Conservation (phyloP, 2,888 invertebrate species). For the Cheilosia soror region DNA sequence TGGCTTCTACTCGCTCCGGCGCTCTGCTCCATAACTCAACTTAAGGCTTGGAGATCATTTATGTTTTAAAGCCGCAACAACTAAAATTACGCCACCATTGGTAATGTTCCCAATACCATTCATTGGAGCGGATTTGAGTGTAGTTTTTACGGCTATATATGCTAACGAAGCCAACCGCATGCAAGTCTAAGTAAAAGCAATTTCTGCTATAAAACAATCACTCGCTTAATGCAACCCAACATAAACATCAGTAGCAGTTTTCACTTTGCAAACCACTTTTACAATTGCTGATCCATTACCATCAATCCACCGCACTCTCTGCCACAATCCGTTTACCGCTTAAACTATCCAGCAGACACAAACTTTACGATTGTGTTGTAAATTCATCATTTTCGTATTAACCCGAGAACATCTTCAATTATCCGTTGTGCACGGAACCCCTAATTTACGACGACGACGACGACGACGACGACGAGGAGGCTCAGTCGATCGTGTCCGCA, state of each 20-base stretch:
- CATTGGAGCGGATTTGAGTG: too few relatives aligned
- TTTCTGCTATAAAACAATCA: slow-evolving; percentile 27
- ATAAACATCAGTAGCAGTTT: slow-evolving; percentile 38
- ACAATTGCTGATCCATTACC: slow-evolving; percentile 48
- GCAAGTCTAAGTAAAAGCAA: background rate
- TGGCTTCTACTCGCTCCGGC: too few relatives aligned
- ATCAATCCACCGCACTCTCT: slow-evolving; percentile 1
- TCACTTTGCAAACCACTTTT: slow-evolving; percentile 36
- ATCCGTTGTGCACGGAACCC: slow-evolving; percentile 71
- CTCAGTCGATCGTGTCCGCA: slow-evolving; percentile 61
- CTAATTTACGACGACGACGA: slow-evolving; percentile 63
- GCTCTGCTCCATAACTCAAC: too few relatives aligned
- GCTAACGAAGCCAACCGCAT: background rate
- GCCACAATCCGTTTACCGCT: background rate
- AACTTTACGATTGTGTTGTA: slow-evolving; percentile 65
- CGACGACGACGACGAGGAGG: slow-evolving; percentile 16
- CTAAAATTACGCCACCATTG: too few relatives aligned
- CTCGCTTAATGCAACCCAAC: slow-evolving; percentile 11
- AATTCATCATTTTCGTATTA: slow-evolving; percentile 74
- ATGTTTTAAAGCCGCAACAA: too few relatives aligned
- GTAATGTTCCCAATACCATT: too few relatives aligned
- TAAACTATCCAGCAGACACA: slow-evolving; percentile 7
- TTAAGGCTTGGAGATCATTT: too few relatives aligned
- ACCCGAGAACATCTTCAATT: slow-evolving; percentile 74
- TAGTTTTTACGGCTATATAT: background rate